Percentiles rank a stretch among this genome's conserved stretches.
Conservation (phyloP, 2,113 vertebrate genomes). For the Carassius auratus region DNA sequence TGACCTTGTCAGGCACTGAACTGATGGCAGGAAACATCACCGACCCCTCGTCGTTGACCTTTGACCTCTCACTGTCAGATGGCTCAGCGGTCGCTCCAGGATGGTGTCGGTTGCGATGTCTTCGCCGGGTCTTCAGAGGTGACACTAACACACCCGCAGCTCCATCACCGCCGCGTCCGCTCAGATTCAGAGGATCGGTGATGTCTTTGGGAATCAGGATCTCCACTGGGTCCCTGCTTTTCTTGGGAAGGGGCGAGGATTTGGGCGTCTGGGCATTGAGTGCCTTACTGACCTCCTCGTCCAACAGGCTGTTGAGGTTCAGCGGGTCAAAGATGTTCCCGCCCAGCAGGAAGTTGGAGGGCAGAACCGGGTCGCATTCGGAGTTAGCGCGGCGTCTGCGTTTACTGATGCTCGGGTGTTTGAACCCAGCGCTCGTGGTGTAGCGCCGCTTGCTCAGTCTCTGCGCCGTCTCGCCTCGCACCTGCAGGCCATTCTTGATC, state of each 20-base stretch:
- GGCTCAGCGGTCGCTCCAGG: constrained; percentile 53
- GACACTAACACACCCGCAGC: constrained; percentile 76
- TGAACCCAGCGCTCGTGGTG: constrained; percentile 80
- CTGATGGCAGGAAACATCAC: too few relatives aligned
- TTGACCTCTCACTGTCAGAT: constrained; percentile 8
- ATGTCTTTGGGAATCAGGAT: constrained; percentile 91
- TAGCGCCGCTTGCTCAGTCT: constrained; percentile 79
- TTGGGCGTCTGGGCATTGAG: constrained; percentile 88
- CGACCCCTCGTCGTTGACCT: background rate
- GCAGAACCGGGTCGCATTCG: constrained; percentile 83
- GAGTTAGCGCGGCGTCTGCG: constrained; percentile 82
- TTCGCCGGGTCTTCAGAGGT: constrained; percentile 75
- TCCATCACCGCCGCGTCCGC: constrained; percentile 62
- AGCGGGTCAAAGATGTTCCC: constrained; percentile 93
- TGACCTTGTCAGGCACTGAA: too few relatives aligned
- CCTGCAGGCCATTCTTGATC: constrained; percentile 79
- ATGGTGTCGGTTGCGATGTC: constrained; percentile 76
- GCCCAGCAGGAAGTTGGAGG: constrained; percentile 86
- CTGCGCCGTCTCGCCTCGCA: constrained; percentile 51
- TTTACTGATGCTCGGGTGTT: constrained; percentile 79
- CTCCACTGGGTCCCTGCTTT: constrained; percentile 84
- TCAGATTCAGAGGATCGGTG: constrained; percentile 89
- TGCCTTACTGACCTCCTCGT: constrained; percentile 86
- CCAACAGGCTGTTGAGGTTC: constrained; percentile 90
- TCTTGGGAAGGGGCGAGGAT: constrained; percentile 84